phyloP scores from a whole-genome alignment of 2,113 vertebrate species.

The Nicator chloris region DNA sequence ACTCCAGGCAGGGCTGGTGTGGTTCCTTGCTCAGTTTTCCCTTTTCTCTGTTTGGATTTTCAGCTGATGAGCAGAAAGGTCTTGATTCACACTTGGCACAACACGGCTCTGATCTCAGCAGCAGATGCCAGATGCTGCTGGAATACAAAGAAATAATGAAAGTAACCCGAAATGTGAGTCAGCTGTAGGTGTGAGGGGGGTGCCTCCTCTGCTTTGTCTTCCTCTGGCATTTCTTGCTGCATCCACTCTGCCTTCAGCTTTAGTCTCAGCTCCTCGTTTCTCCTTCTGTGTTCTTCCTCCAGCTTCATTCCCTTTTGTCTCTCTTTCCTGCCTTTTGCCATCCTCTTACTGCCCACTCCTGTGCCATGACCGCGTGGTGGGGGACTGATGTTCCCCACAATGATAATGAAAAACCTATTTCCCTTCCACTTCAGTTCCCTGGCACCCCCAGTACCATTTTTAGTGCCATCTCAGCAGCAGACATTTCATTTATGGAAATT shows the following conservation, averaged over 20 bases:
- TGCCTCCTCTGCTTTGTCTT: constrained; percentile 14
- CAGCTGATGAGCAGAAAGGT: constrained; percentile 6
- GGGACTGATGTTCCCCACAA: background rate
- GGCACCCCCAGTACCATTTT: background rate
- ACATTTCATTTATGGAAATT: background rate
- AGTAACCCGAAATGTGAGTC: constrained; percentile 21
- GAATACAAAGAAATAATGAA: constrained; percentile 33
- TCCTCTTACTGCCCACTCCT: background rate
- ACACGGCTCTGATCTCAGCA: background rate
- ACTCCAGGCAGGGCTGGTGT: background rate
- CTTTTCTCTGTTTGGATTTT: constrained; percentile 10
- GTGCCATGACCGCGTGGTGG: background rate
- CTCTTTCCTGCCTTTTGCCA: background rate
- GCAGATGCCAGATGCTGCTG: constrained; percentile 43
- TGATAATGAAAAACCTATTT: background rate
- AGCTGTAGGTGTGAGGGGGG: constrained; percentile 44
- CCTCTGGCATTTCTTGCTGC: background rate
- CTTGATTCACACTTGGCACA: constrained; percentile 34
- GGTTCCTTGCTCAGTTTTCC: background rate
- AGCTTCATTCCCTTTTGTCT: background rate
- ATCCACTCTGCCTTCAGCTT: background rate
- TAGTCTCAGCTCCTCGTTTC: background rate
- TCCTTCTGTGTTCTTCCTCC: background rate
- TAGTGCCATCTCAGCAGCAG: background rate
- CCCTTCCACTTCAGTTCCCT: background rate